Evolutionary conservation across 2,888 invertebrate genomes (phyloP).

Genomic region (Antitype chi): DNA sequence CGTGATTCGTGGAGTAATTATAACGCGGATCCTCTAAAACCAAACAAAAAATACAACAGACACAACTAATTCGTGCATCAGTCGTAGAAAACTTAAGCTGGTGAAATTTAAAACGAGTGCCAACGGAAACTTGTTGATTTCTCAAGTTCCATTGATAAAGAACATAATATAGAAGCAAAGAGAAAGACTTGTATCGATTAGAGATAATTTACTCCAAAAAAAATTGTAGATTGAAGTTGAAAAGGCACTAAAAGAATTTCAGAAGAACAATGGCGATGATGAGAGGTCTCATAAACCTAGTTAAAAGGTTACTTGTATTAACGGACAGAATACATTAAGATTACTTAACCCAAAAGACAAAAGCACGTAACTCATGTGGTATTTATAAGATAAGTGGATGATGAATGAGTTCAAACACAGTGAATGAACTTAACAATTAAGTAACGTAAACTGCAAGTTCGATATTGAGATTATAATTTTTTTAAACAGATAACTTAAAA

Average conservation of each 20-base stretch:
- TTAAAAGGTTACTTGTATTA: conserved; percentile 19
- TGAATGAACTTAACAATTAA: conserved; percentile 18
- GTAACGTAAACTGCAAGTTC: neutral
- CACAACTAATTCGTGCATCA: conserved; percentile 6
- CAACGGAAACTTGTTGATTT: conserved; percentile 11
- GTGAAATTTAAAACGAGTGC: conserved; percentile 10
- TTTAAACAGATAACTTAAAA: neutral
- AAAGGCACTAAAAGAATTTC: neutral
- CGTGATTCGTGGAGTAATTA: conserved; percentile 29
- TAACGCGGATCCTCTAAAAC: conserved; percentile 3
- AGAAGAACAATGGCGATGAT: neutral
- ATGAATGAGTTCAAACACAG: conserved; percentile 28
- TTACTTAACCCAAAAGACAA: conserved; percentile 43
- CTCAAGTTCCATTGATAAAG: neutral
- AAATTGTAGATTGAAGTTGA: neutral
- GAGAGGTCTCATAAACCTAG: conserved; percentile 22
- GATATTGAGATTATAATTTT: neutral
- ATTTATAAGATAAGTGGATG: conserved; percentile 20
- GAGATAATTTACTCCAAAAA: neutral
- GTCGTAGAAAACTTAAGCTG: neutral
- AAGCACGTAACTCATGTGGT: conserved; percentile 23
- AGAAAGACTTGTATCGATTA: neutral
- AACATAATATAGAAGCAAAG: neutral
- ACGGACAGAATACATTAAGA: conserved; percentile 37
- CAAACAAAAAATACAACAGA: neutral